These are phyloP conservation scores for Heliconius hewitsoni DNA, from an alignment of 1,140 invertebrate species.

Conservation along the genomic window DNA sequence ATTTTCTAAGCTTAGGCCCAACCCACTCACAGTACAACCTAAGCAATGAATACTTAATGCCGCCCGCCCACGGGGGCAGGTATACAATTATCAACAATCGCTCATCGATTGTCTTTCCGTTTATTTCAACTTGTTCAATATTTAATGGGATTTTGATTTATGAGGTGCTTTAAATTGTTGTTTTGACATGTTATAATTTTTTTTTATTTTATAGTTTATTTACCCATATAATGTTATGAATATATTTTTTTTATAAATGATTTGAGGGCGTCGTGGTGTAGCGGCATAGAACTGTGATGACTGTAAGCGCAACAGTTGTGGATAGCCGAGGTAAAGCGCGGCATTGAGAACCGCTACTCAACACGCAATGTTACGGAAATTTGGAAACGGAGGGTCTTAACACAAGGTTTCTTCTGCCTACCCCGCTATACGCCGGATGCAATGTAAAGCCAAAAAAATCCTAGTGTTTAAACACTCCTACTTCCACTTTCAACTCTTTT, in stretches of 20 bases:
- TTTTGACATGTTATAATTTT: background rate
- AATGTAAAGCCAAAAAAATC: background rate
- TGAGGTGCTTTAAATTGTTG: background rate
- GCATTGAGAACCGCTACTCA: too few species aligned
- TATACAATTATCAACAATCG: slow-evolving; percentile 14
- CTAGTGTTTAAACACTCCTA: background rate
- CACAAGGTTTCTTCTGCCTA: too few species aligned
- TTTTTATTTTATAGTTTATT: background rate
- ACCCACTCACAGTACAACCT: background rate
- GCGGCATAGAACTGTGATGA: too few species aligned
- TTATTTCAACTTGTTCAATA: background rate
- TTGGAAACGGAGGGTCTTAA: too few species aligned
- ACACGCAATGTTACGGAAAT: too few species aligned
- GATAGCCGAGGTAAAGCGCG: too few species aligned
- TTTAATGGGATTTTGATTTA: background rate
- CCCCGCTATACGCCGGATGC: background rate
- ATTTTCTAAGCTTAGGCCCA: background rate
- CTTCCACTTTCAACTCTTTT: background rate
- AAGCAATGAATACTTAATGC: slow-evolving; percentile 1
- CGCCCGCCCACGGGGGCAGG: slow-evolving; percentile 12
- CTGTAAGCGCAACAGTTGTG: too few species aligned
- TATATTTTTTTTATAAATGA: too few species aligned
- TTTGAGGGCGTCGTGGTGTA: too few species aligned
- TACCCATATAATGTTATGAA: background rate
- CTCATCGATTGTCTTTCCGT: slow-evolving; percentile 13